Evolutionary conservation across 2,113 vertebrate genomes (phyloP), one percentile per base, ranked within the genome.

Genomic region (Pteruthius melanotis): DNA sequence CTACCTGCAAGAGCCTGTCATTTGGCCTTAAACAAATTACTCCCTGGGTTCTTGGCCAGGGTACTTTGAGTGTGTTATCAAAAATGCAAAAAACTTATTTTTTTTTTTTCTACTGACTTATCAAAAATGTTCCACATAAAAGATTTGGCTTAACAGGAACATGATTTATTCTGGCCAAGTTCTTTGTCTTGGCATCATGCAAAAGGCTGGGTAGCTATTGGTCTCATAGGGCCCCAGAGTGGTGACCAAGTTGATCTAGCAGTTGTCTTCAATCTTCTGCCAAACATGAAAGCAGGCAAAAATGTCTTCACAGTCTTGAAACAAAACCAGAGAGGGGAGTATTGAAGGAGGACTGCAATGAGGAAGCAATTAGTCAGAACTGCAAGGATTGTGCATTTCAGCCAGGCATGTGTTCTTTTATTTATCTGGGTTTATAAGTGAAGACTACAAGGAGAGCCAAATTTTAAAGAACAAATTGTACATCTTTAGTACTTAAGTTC

Each of bases 381-480:
- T 69, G 60, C 59, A 91, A 90, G 40, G 64, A 52, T n/a, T 94
- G 70, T 85, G 74, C 64, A 84, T 93, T 92, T 88, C 75, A 91
- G 44, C 64, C 70, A 94, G 75, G 64, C 76, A 76, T 60, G 44
- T 95, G 84, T 59, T 95, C 79, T 69, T 93, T 75, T 88, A 88
- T 90, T 94, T 85, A 19, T 87, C 30, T 94, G 69, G 27, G 45
- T 83, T 87, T 88, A 40, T 75, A 95, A 93, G 52, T 70, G 63
- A 82, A 95, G 49, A 68, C 28, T 64, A 79, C 13, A 84, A 95
- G 37, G 42, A n/a, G 0, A 92, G 79, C 63, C 72, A 94, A 94
- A 97, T 80, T 85, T 39, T 94, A 94, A 93, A 89, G 96, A 96
- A 96, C 91, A 94, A 94, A 77, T 53, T 90, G 93, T 96, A 93